Percentiles rank a stretch among this genome's conserved stretches.
These are phyloP conservation scores for Motacilla alba DNA, from an alignment of 2,113 vertebrate species.

Conservation along the genomic window DNA sequence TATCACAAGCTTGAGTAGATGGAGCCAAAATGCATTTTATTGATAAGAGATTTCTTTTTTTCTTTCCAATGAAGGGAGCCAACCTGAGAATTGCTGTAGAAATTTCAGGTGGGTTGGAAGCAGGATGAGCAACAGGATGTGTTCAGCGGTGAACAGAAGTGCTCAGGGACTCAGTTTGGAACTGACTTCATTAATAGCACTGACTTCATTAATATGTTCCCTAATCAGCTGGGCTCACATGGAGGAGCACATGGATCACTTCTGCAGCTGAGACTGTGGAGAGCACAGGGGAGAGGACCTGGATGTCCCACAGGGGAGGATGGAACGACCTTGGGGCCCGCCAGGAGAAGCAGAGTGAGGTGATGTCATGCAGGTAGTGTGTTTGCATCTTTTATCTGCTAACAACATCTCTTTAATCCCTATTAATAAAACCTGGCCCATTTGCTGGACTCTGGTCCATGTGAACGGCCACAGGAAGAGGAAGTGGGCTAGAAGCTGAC, in stretches of 20 bases:
- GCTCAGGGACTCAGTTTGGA: not conserved
- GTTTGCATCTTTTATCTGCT: not conserved
- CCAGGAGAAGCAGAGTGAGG: not conserved
- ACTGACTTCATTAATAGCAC: not conserved
- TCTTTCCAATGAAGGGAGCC: not conserved
- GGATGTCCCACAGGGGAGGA: not conserved
- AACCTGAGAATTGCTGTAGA: not conserved
- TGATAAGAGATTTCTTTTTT: not conserved
- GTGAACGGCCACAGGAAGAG: not conserved
- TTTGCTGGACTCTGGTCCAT: not conserved
- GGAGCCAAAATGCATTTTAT: not conserved
- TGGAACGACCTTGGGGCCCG: rapidly evolving
- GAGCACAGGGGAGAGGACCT: not conserved
- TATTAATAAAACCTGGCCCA: not conserved
- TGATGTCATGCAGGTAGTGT: not conserved
- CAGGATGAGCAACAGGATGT: not conserved
- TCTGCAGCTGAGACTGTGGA: not conserved
- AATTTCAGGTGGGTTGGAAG: not conserved
- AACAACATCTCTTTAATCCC: not conserved
- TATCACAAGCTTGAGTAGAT: not conserved
- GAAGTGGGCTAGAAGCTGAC: not conserved
- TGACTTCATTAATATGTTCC: not conserved
- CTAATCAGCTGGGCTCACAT: not conserved
- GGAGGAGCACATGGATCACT: not conserved
- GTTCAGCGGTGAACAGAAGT: not conserved